Conservation (phyloP, 2,113 vertebrate genomes). For the Platanista minor region DNA sequence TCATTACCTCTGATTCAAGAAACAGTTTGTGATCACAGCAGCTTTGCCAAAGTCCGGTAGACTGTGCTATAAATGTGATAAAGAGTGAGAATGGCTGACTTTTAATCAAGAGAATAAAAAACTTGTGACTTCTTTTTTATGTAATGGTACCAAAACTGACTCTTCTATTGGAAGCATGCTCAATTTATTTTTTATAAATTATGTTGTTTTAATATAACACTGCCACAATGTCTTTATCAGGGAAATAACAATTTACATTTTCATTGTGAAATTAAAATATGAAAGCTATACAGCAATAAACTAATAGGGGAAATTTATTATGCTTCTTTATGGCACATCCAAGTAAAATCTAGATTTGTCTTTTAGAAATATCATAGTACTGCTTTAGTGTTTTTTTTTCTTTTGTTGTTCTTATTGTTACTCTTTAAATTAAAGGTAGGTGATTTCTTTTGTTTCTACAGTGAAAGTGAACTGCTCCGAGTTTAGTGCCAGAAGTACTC, state of each 20-base stretch:
- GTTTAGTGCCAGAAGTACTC: not conserved
- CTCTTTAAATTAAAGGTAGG: not conserved
- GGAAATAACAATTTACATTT: conserved; percentile 2
- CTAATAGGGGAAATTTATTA: not conserved
- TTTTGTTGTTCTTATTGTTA: not conserved
- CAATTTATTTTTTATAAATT: not conserved
- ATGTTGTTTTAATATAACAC: not conserved
- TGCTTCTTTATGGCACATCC: not conserved
- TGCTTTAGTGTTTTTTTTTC: not conserved
- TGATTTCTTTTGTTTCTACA: not conserved
- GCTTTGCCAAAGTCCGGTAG: not conserved
- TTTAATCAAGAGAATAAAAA: conserved; percentile 36
- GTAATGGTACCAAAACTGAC: not conserved
- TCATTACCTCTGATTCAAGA: conserved; percentile 51
- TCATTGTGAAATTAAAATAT: conserved; percentile 2
- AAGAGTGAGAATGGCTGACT: not conserved
- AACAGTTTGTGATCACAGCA: conserved; percentile 10
- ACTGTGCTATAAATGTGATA: not conserved
- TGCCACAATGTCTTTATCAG: not conserved
- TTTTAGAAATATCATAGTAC: not conserved
- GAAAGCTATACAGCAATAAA: not conserved
- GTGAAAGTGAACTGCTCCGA: not conserved
- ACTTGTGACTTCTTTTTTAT: not conserved
- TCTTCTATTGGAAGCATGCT: not conserved
- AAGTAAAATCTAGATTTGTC: not conserved